These are phyloP conservation scores for Cercocebus atys DNA, from an alignment of 2,113 vertebrate genomes.

Conservation along the genomic window DNA sequence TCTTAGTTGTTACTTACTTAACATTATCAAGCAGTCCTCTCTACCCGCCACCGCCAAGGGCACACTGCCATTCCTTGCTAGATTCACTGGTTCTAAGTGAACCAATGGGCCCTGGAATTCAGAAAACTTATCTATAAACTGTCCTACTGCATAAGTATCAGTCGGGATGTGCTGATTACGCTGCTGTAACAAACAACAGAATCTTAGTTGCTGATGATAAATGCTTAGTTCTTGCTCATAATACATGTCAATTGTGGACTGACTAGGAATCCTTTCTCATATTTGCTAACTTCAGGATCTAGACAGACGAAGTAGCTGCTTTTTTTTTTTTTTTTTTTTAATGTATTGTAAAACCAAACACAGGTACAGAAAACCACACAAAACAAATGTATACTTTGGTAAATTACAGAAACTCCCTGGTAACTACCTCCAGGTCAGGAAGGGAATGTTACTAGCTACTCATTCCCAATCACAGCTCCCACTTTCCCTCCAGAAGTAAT, in stretches of 20 bases:
- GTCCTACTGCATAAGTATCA: rapidly evolving
- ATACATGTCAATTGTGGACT: neutral
- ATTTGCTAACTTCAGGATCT: neutral
- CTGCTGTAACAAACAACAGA: neutral
- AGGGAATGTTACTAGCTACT: neutral
- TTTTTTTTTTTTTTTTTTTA: neutral
- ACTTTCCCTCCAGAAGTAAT: neutral
- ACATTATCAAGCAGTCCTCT: too few relatives aligned
- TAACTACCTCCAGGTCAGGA: neutral
- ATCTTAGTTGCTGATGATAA: neutral
- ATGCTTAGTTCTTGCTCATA: neutral
- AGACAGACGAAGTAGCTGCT: too few relatives aligned
- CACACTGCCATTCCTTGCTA: neutral
- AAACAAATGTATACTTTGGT: neutral
- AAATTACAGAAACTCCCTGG: neutral
- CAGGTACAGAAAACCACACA: neutral
- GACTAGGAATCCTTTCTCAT: neutral
- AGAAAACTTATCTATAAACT: rapidly evolving
- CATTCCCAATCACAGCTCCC: neutral
- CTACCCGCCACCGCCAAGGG: neutral
- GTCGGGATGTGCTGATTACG: neutral
- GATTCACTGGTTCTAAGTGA: neutral
- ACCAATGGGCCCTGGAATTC: neutral
- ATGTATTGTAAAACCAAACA: neutral
- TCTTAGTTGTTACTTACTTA: neutral